These are phyloP conservation scores for Gracilinanus agilis DNA, from an alignment of 2,113 vertebrate genomes.

Conservation along the genomic window DNA sequence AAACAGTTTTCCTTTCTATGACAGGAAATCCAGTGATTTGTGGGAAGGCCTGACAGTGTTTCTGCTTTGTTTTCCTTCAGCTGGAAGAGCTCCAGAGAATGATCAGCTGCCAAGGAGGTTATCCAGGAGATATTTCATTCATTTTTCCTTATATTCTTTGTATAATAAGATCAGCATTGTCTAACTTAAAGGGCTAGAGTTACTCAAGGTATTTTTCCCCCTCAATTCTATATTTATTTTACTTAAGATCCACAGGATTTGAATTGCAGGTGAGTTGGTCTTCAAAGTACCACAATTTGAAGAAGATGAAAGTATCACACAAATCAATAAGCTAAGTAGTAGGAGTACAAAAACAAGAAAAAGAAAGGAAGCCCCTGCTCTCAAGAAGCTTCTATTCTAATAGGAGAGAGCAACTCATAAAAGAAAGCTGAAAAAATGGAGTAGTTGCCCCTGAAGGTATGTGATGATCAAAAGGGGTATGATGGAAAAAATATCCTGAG, in stretches of 20 bases:
- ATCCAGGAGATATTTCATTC: background rate
- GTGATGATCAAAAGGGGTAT: background rate
- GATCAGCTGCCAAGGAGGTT: slow-evolving; percentile 51
- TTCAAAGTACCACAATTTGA: background rate
- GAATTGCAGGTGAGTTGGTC: background rate
- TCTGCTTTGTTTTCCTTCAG: slow-evolving; percentile 40
- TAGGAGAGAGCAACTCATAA: background rate
- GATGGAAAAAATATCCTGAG: background rate
- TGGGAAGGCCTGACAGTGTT: slow-evolving; percentile 5
- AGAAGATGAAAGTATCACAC: too few species aligned
- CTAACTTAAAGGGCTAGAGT: background rate
- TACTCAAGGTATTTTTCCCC: background rate
- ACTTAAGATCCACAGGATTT: background rate
- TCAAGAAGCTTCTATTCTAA: background rate
- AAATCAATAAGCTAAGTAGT: background rate
- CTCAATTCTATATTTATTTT: background rate
- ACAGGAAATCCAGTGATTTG: slow-evolving; percentile 26
- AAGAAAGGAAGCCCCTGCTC: background rate
- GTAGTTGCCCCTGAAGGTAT: too few species aligned
- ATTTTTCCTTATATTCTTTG: background rate
- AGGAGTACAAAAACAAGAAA: background rate
- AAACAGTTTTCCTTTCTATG: background rate
- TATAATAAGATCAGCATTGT: background rate
- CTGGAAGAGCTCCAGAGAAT: slow-evolving; percentile 64
- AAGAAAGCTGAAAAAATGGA: background rate